Percentiles rank a stretch among this genome's conserved stretches.
These are phyloP conservation scores for Eulithis prunata DNA, from an alignment of 2,888 invertebrate species.

Conservation along the genomic window DNA sequence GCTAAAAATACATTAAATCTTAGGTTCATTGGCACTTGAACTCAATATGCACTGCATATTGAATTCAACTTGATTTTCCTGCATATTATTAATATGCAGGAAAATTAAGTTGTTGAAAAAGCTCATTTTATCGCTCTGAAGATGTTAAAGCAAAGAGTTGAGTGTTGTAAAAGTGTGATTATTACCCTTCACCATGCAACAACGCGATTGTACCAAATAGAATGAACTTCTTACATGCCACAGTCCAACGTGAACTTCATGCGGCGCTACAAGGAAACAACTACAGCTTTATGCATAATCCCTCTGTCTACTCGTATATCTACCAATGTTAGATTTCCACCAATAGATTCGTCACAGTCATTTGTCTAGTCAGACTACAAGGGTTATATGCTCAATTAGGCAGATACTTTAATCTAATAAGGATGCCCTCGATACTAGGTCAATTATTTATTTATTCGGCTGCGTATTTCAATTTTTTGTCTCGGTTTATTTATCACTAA, in stretches of 20 bases:
- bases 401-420: too few species aligned
- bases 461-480: too few species aligned
- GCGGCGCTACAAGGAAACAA: not conserved
- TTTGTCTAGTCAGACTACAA: too few species aligned
- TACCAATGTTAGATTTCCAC: too few species aligned
- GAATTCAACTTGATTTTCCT: too few species aligned
- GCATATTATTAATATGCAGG: too few species aligned
- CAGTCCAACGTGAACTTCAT: slow-evolving; percentile 1
- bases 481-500: not conserved
- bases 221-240: slow-evolving; percentile 50
- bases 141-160: slow-evolving; percentile 46
- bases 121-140: slow-evolving; percentile 40
- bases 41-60: slow-evolving; percentile 30
- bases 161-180: slow-evolving; percentile 49
- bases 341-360: too few species aligned
- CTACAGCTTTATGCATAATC: not conserved
- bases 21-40: slow-evolving; percentile 33
- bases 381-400: too few species aligned
- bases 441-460: too few species aligned
- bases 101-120: slow-evolving; percentile 42
- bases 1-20: not conserved
- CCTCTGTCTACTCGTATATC: too few species aligned
- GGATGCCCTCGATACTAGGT: too few species aligned
- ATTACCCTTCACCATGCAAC: slow-evolving; percentile 54
- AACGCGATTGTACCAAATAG: slow-evolving; percentile 44